Evolutionary conservation across 2,797 vertebrate species (phyloP), one percentile per base, ranked within the genome.

Genomic region (Hemitrygon akajei): DNA sequence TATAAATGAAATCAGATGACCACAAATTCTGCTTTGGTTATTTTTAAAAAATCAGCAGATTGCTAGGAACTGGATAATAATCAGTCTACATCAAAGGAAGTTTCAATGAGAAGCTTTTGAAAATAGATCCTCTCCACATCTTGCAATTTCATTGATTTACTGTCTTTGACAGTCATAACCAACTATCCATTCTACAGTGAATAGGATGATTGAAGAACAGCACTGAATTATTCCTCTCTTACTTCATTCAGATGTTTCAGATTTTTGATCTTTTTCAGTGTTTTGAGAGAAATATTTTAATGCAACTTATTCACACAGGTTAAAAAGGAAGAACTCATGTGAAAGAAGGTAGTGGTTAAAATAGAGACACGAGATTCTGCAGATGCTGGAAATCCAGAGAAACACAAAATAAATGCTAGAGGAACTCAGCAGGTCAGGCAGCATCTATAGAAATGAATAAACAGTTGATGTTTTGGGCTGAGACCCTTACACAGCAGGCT

Each of bases 11-110:
- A 92, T 12, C 69, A 47, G 69, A 75, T 25, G 40, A 30, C 25
- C 69, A 92, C 40, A 75, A 27, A 30, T 75, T 20, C 40, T 75
- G 14, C 34, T 91, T 69, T 37, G 69, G 66, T 92, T 75, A 87
- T 30, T 47, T 71, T 92, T 30, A 75, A 56, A 91, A 92, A 25
- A 75, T 92, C 91, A 73, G 66, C 25, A 47, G 69, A 92, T 92
- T 92, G 40, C 69, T 10, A 22, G 9, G 34, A 73, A 47, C 25
- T 47, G 25, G 10, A 73, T 73, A 92, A 71, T 75, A 69, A 92
- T 73, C 37, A 73, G 69, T 92, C 3, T 92, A 37, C 5, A 73
- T 91, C 66, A 92, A 92, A 73, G 69, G 69, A 47, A 75, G 73
- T 22, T 69, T 75, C 2, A 73, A 92, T 73, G 69, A 73, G 7